Conservation (phyloP, 2,113 vertebrate species). For the Megaleporinus macrocephalus region DNA sequence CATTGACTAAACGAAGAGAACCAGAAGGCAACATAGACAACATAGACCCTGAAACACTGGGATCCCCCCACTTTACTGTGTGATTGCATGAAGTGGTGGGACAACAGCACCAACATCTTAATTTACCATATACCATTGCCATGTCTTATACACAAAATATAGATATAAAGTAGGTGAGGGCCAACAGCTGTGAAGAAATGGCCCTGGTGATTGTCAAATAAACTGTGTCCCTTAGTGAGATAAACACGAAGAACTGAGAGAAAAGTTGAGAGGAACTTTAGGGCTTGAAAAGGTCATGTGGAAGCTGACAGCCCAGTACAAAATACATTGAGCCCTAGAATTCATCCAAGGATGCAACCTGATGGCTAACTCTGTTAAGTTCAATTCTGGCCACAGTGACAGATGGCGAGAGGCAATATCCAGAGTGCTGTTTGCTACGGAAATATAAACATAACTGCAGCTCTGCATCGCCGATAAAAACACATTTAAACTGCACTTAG, state of each 20-base stretch:
- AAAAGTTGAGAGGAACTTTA: background rate
- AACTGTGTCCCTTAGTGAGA: background rate
- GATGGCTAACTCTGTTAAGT: background rate
- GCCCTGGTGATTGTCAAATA: too few relatives aligned
- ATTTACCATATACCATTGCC: too few relatives aligned
- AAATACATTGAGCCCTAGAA: background rate
- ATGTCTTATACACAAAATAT: too few relatives aligned
- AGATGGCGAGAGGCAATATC: conserved; percentile 54
- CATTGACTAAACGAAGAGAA: too few relatives aligned
- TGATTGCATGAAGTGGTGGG: too few relatives aligned
- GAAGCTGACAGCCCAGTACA: background rate
- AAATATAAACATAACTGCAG: conserved; percentile 54
- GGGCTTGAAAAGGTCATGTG: background rate
- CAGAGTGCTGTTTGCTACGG: conserved; percentile 52
- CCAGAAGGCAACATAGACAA: too few relatives aligned
- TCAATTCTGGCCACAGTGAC: conserved; percentile 47
- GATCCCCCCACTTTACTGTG: too few relatives aligned
- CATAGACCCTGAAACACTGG: too few relatives aligned
- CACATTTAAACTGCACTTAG: conserved; percentile 43
- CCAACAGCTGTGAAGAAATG: too few relatives aligned
- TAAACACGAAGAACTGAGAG: background rate
- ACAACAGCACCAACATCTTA: too few relatives aligned
- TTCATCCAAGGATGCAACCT: background rate
- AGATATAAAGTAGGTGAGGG: too few relatives aligned
- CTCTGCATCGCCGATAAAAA: conserved; percentile 40